Evolutionary conservation across 2,888 invertebrate genomes (phyloP), one percentile per base, ranked within the genome.

Genomic region (Trissoscelio sp.): DNA sequence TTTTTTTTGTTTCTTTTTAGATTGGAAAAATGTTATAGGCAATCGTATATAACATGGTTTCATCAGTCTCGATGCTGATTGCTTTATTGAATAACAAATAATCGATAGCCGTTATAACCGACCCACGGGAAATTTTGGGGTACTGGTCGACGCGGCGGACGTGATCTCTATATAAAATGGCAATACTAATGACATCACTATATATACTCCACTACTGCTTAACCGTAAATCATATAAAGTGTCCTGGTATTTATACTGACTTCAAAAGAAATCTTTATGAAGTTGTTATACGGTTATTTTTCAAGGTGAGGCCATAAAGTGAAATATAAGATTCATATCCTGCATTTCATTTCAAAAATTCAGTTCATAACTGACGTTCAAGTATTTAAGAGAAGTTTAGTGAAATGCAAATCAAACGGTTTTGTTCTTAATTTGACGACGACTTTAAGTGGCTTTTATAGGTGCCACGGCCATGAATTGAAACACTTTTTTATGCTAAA

Each of bases 1-100:
- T n/a, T n/a, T n/a, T n/a, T n/a, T n/a, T n/a, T n/a, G n/a, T 37
- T 53, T 11, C 51, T 11, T 42, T 55, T 34, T 18, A 9, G 9
- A 18, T 3, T 12, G 11, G 57, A 72, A 66, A 77, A 77, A 55
- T 55, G 44, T 60, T 46, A 42, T 48, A 12, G 1, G 28, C 44
- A 69, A 51, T 34, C 24, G 28, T 46, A 53, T 24, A 46, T 24
- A 70, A 74, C 69, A 77, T 31, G 37, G 67, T 78, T 78, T 74
- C 74, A 82, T 64, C 82, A 73, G 62, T 78, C 46, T 42, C 60
- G 79, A 66, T 84, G 84, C 78, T 85, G 86, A 87, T 87, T 86
- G 86, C 83, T 86, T 87, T 85, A 88, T 87, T 86, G 86, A 84
- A 87, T 88, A 86, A 87, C 84, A 86, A 84, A 86, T 87, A 84